Evolutionary conservation across 2,888 invertebrate species (phyloP), one percentile per base, ranked within the genome.

Genomic region (Thymelicus acteon): DNA sequence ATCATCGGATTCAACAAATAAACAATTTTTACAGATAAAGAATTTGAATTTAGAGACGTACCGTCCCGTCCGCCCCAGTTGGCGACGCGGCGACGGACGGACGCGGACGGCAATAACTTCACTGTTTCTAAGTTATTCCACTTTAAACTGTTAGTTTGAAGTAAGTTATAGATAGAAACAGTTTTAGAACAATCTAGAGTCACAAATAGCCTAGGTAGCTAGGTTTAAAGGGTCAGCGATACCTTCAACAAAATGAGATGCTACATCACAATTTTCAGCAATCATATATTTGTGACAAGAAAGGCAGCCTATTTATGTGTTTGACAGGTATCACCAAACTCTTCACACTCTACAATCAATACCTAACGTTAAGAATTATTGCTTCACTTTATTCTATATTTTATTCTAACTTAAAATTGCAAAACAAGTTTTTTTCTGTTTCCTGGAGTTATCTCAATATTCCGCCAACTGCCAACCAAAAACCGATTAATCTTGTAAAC

Each of bases 401-500:
- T 44, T 44, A 44, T 12, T 44, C 8, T 12, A 44, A 44, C 12
- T 44, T 10, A 44, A 8, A 44, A 12, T 44, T 12, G 10, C 54
- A 24, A 54, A 39, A 58, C 58, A 37, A 58, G 37, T n/a, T n/a
- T n/a, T n/a, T n/a, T n/a, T 24, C 1, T 39, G 6, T 58, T 58
- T 58, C 39, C 39, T n/a, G 19, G 12, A 54, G 24, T 54, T 24
- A 15, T 6, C 7, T 19, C 10, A 44, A 8, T 12, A 44, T 12
- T 0, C 8, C 40, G 6, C 10, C 62, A 37, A 39, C 52, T 52
- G 64, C 52, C 64, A 64, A 54, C 52, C 64, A 40, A 64, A 64
- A 52, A 52, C 39, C 64, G n/a, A 64, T 64, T 40, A 49, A 52
- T 64, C 64, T 54, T 19, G n/a, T 37, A 57, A 68, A 68, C 62